Evolutionary conservation across 1,140 invertebrate species (phyloP).

Genomic region (Neuroterus valhalla): DNA sequence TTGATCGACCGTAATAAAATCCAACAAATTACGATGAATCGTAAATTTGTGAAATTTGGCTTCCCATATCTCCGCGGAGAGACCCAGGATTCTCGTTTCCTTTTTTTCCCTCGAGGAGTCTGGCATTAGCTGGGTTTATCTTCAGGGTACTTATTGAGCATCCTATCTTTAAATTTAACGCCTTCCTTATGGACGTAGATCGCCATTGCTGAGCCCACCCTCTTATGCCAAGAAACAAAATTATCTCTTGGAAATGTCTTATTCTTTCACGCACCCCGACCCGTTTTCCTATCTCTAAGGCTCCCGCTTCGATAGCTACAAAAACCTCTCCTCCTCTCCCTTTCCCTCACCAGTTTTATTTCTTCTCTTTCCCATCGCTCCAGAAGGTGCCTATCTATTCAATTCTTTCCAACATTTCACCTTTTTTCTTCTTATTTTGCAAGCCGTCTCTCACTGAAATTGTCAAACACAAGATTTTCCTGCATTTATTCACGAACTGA

Average conservation of each 20-base stretch:
- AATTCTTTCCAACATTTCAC: background rate
- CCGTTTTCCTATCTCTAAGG: constrained; percentile 4
- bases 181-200: constrained; percentile 37
- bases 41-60: background rate
- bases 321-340: background rate
- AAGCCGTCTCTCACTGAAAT: too few relatives aligned
- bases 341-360: background rate
- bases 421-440: background rate
- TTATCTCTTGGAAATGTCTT: constrained; percentile 26
- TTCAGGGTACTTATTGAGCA: constrained; percentile 42
- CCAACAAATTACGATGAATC: background rate
- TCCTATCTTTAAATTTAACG: constrained; percentile 46
- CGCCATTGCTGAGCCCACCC: constrained; percentile 35
- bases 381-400: background rate
- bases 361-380: background rate
- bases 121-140: constrained; percentile 42
- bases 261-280: constrained; percentile 2
- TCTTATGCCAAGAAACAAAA: constrained; percentile 12
- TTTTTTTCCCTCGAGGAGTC: background rate
- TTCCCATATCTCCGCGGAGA: constrained; percentile 8
- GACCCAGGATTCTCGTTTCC: background rate
- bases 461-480: too few relatives aligned
- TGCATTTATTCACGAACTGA: background rate
- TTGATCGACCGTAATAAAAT: background rate
- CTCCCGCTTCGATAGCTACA: constrained; percentile 11